A percentile compares a stretch with the other conserved stretches of the same genome.
phyloP scores from a whole-genome alignment of 2,888 invertebrate species.

The Odontothrips loti region DNA sequence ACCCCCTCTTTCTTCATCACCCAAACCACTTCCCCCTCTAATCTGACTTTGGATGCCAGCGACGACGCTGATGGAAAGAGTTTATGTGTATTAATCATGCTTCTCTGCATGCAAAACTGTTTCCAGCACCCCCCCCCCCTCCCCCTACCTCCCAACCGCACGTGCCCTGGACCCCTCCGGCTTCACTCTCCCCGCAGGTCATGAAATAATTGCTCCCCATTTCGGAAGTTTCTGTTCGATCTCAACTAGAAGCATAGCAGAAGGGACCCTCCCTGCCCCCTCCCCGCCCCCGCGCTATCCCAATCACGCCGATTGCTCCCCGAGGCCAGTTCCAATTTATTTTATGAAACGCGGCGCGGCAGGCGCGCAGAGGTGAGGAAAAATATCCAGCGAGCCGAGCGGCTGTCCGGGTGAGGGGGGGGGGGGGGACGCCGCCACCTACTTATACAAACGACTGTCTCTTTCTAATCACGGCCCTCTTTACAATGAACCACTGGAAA shows the following conservation, averaged over 20 bases:
- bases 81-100: not conserved
- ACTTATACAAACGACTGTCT: not conserved
- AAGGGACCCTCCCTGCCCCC: not conserved
- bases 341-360: not conserved
- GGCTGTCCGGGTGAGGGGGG: not conserved
- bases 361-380: not conserved
- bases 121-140: not conserved
- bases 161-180: too few species aligned
- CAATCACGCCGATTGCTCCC: conserved; percentile 21
- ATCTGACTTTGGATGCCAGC: too few species aligned
- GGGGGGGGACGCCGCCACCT: not conserved
- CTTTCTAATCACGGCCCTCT: not conserved
- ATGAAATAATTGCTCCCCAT: conserved; percentile 26
- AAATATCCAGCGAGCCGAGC: not conserved
- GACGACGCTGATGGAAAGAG: not conserved
- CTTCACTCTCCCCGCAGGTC: not conserved
- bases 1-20: too few species aligned
- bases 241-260: not conserved
- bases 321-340: conserved; percentile 13
- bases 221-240: conserved; percentile 22
- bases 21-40: too few species aligned
- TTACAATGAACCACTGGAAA: too few species aligned
- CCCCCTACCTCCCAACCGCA: not conserved
- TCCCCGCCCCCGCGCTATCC: not conserved
- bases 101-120: not conserved